phyloP scores from a whole-genome alignment of 53 echinoderm and acorn worm species.

The Holothuria scabra region DNA sequence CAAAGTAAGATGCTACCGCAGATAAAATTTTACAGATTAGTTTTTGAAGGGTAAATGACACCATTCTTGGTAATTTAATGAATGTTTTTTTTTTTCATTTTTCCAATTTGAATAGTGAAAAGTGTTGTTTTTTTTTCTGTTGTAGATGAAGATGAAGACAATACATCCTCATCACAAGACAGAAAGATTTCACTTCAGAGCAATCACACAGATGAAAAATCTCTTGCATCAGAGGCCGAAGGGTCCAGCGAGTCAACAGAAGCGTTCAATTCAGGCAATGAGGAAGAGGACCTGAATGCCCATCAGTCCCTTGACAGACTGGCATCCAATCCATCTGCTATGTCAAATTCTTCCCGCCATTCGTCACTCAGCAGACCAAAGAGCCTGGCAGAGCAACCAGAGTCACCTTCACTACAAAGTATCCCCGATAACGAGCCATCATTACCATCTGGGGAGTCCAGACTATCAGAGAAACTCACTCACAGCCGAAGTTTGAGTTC shows the following conservation, averaged over 20 bases:
- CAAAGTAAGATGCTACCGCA: too few species aligned
- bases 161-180: conserved; percentile 1
- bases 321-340: conserved; percentile 67
- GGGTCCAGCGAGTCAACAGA: conserved; percentile 43
- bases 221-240: not conserved
- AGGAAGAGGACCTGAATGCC: conserved; percentile 30
- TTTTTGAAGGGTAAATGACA: too few species aligned
- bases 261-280: conserved; percentile 13
- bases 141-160: conserved; percentile 1
- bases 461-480: not conserved
- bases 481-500: conserved; percentile 46
- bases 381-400: conserved; percentile 54
- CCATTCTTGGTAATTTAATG: too few species aligned
- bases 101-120: too few species aligned
- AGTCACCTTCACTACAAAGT: conserved; percentile 52
- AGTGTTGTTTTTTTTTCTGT: too few species aligned
- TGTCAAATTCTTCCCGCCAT: conserved; percentile 39
- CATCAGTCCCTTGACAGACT: conserved; percentile 81
- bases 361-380: conserved; percentile 61
- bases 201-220: conserved; percentile 16
- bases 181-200: conserved; percentile 24
- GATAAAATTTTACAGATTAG: too few species aligned
- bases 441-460: conserved; percentile 24
- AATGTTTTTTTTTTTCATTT: too few species aligned
- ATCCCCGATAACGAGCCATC: conserved; percentile 50